These are phyloP conservation scores for Brachyistius frenatus DNA, from an alignment of 2,113 vertebrate genomes.

Conservation along the genomic window DNA sequence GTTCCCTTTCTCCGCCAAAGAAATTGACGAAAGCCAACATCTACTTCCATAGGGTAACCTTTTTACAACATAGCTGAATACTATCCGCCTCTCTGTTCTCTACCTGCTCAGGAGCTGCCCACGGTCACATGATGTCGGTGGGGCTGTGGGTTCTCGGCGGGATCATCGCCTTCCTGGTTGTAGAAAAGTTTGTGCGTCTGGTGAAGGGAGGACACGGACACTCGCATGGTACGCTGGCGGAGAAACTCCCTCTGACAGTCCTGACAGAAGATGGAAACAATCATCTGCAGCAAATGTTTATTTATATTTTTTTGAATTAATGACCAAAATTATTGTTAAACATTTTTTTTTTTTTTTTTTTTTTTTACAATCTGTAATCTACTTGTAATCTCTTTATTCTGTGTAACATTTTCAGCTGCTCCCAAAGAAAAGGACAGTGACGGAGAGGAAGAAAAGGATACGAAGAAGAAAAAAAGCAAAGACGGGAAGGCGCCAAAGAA, in stretches of 20 bases:
- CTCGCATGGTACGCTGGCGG: slow-evolving; percentile 55
- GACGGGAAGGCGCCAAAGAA: slow-evolving; percentile 56
- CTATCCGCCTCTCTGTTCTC: background rate
- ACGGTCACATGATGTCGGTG: slow-evolving; percentile 90
- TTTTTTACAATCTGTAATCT: too few species aligned
- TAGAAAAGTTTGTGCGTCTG: slow-evolving; percentile 93
- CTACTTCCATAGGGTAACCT: too few species aligned
- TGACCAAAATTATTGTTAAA: background rate
- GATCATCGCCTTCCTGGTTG: slow-evolving; percentile 92
- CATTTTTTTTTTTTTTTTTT: too few species aligned
- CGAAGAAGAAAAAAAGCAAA: slow-evolving; percentile 67
- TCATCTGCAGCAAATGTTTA: background rate
- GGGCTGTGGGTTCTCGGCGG: slow-evolving; percentile 92
- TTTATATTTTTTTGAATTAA: background rate
- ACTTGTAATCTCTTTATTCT: background rate
- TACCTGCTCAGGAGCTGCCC: slow-evolving; percentile 79
- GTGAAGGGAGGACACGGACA: slow-evolving; percentile 87
- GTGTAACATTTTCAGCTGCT: slow-evolving; percentile 53
- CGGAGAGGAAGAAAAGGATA: slow-evolving; percentile 76
- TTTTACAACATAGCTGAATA: too few species aligned
- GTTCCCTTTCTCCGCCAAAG: too few species aligned
- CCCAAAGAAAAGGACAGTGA: slow-evolving; percentile 81
- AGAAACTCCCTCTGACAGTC: background rate
- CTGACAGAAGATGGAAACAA: background rate
- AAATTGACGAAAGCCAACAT: too few species aligned